phyloP scores from a whole-genome alignment of 2,113 vertebrate species.

The Poeciliopsis occidentalis region DNA sequence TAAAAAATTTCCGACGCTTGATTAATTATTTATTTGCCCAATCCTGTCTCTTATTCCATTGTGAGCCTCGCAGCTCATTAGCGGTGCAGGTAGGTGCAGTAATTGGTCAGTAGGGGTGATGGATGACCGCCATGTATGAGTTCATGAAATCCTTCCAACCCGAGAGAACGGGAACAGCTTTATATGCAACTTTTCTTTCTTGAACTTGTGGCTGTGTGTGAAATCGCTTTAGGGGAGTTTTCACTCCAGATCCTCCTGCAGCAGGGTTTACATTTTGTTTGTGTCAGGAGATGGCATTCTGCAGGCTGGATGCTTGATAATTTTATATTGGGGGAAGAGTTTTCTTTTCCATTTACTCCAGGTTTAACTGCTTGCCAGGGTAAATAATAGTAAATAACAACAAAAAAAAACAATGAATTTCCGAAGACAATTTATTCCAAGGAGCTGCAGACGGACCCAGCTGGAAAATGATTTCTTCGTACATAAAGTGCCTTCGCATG shows the following conservation, averaged over 20 bases:
- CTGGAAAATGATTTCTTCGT: not conserved
- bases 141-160: slow-evolving; percentile 27
- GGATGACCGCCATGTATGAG: slow-evolving; percentile 59
- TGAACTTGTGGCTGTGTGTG: slow-evolving; percentile 26
- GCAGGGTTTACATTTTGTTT: slow-evolving; percentile 6
- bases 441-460: slow-evolving; percentile 14
- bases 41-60: slow-evolving; percentile 72
- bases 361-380: too few species aligned
- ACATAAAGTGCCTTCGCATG: not conserved
- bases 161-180: slow-evolving; percentile 26
- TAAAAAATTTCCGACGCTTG: slow-evolving; percentile 65
- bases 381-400: too few species aligned
- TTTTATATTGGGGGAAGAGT: not conserved
- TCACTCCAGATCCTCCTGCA: slow-evolving; percentile 1
- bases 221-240: slow-evolving; percentile 26
- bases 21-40: slow-evolving; percentile 73
- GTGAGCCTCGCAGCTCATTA: slow-evolving; percentile 69
- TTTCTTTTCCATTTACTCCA: not conserved
- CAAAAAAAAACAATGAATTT: not conserved
- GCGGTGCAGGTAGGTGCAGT: slow-evolving; percentile 50
- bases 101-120: slow-evolving; percentile 74
- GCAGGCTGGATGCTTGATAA: not conserved
- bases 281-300: not conserved
- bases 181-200: slow-evolving; percentile 29
- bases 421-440: not conserved